Conservation (phyloP, 2,797 vertebrate genomes). For the Phoxinus dragarum region DNA sequence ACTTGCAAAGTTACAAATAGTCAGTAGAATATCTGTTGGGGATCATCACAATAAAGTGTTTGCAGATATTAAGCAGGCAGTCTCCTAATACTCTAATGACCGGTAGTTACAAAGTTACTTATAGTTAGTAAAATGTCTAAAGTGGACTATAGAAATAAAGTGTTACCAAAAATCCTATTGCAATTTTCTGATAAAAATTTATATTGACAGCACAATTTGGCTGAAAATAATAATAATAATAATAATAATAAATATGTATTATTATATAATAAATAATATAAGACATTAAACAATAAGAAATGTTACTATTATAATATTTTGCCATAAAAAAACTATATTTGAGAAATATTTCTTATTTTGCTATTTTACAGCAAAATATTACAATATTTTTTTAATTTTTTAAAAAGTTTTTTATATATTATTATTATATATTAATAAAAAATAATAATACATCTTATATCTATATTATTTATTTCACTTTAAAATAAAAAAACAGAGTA, state of each 20-base stretch:
- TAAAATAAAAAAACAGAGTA: too few species aligned
- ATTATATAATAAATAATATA: neutral
- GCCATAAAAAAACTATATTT: neutral
- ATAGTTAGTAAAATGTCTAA: too few species aligned
- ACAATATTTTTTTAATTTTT: too few species aligned
- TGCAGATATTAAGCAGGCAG: too few species aligned
- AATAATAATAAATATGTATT: neutral
- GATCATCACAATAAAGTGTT: too few species aligned
- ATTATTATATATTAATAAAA: neutral
- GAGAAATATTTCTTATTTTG: neutral
- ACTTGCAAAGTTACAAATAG: too few species aligned
- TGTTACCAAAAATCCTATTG: neutral
- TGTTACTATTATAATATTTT: neutral
- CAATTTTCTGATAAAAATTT: neutral
- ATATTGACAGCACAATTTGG: neutral
- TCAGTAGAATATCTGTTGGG: too few species aligned
- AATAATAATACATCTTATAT: too few species aligned
- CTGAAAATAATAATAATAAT: neutral
- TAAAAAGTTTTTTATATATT: neutral
- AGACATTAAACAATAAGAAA: neutral
- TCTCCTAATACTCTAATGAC: too few species aligned
- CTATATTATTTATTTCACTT: too few species aligned
- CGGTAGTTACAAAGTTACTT: too few species aligned
- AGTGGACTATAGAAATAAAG: neutral
- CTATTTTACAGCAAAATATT: too few species aligned